Conservation (phyloP, 2,113 vertebrate species). For the Tachycineta bicolor region DNA sequence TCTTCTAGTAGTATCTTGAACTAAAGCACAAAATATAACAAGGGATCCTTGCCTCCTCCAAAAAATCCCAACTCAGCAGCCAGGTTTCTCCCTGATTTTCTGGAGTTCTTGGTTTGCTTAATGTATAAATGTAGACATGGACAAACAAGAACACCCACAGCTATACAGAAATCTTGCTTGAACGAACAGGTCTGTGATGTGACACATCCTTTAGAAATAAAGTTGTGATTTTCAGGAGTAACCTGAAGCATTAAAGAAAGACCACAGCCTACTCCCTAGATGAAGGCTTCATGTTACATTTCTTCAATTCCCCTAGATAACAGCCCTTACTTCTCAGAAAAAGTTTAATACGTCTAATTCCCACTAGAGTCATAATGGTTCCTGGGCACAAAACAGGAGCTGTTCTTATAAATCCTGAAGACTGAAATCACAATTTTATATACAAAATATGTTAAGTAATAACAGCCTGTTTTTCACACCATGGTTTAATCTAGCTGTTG, state of each 20-base stretch:
- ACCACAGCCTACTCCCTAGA: neutral
- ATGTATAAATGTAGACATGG: neutral
- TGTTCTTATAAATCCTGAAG: neutral
- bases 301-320: neutral
- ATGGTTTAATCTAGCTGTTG: neutral
- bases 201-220: neutral
- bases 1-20: neutral
- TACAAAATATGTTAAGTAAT: neutral
- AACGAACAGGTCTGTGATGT: neutral
- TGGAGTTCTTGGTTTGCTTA: neutral
- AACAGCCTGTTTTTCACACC: neutral
- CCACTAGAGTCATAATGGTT: neutral
- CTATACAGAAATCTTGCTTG: neutral
- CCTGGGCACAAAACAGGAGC: neutral
- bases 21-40: neutral
- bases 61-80: neutral
- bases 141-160: neutral
- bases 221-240: neutral
- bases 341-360: neutral
- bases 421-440: neutral
- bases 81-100: neutral
- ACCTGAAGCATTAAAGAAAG: neutral
- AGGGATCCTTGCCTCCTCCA: neutral
- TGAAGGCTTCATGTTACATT: neutral
- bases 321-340: neutral